A percentile compares a stretch with the other conserved stretches of the same genome.
phyloP scores from a whole-genome alignment of 2,888 invertebrate genomes.

The Cephus pulcher region DNA sequence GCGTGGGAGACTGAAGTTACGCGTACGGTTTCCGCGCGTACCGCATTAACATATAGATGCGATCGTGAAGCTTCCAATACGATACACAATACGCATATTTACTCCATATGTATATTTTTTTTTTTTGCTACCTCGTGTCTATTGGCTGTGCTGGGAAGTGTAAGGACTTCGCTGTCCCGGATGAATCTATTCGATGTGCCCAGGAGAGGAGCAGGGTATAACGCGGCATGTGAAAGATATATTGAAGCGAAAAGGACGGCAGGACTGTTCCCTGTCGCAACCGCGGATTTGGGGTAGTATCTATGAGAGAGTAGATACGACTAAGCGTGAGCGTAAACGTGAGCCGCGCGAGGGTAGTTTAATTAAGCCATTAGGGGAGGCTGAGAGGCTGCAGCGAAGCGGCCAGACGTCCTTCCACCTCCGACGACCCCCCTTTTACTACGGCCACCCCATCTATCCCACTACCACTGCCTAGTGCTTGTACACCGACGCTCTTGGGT shows the following conservation, averaged over 20 bases:
- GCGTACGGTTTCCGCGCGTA: conserved; percentile 37
- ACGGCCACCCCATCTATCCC: conserved; percentile 20
- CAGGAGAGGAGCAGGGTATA: background rate
- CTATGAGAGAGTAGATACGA: background rate
- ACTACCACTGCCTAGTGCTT: background rate
- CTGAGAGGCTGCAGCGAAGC: conserved; percentile 52
- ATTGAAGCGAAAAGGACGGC: background rate
- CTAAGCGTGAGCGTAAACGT: conserved; percentile 21
- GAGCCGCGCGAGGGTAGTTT: conserved; percentile 59
- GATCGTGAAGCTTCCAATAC: conserved; percentile 28
- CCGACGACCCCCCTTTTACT: conserved; percentile 25
- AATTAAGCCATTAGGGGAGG: conserved; percentile 66
- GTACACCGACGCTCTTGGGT: background rate
- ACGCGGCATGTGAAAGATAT: background rate
- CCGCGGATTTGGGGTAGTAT: background rate
- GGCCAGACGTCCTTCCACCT: conserved; percentile 30
- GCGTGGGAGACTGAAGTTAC: conserved; percentile 41
- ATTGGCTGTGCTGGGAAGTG: background rate
- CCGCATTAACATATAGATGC: conserved; percentile 60
- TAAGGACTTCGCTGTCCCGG: background rate
- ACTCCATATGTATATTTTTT: background rate
- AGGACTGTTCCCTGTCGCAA: background rate
- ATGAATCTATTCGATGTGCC: background rate
- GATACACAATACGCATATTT: background rate
- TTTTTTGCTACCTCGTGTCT: background rate